Evolutionary conservation across 2,888 invertebrate genomes (phyloP).

Genomic region (Hypomecis punctinalis): DNA sequence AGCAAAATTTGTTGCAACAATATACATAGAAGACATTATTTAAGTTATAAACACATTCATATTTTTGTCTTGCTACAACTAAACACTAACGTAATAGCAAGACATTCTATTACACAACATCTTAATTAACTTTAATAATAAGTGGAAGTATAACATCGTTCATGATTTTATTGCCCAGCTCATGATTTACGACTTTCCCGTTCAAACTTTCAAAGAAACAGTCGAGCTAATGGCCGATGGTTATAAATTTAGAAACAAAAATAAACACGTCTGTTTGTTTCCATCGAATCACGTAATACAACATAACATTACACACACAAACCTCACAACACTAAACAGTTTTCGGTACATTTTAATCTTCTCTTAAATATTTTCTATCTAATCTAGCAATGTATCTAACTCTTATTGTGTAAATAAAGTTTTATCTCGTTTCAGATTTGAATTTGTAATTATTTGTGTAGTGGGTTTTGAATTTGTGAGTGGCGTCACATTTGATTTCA

Average conservation of each 20-base stretch:
- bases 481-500: constrained; percentile 61
- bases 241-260: constrained; percentile 26
- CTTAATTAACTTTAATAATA: neutral
- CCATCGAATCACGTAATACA: constrained; percentile 24
- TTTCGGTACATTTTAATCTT: constrained; percentile 76
- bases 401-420: constrained; percentile 83
- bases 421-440: constrained; percentile 81
- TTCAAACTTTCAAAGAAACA: constrained; percentile 8
- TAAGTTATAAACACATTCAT: too few relatives aligned
- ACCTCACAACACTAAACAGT: constrained; percentile 52
- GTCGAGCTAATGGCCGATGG: constrained; percentile 7
- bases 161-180: neutral
- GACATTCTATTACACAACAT: neutral
- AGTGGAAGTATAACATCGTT: constrained; percentile 1
- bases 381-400: constrained; percentile 80
- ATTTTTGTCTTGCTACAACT: too few relatives aligned
- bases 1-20: too few relatives aligned
- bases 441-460: constrained; percentile 82
- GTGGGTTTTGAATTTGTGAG: constrained; percentile 77
- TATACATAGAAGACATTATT: too few relatives aligned
- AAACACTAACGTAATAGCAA: neutral
- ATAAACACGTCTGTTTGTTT: constrained; percentile 23
- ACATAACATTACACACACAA: constrained; percentile 23
- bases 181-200: constrained; percentile 11
- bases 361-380: constrained; percentile 84